Percentiles rank a stretch among this genome's conserved stretches.
Evolutionary conservation across 2,113 vertebrate species (phyloP).

Genomic region (Ictalurus punctatus): DNA sequence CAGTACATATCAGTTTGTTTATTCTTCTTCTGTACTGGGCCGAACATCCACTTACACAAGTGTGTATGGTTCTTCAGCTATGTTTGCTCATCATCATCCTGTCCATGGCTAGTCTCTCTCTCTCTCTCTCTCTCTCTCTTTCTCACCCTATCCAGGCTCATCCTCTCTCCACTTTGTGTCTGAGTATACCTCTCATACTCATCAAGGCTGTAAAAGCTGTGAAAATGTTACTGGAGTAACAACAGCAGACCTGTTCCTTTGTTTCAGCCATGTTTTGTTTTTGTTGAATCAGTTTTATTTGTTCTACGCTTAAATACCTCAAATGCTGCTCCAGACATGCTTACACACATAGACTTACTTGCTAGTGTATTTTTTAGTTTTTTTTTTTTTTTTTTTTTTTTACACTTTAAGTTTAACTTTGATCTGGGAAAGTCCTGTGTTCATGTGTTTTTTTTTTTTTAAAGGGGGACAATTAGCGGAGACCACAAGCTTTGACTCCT

Average conservation of each 20-base stretch:
- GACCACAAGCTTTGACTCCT: constrained; percentile 38
- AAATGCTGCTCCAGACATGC: background rate
- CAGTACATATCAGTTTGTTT: background rate
- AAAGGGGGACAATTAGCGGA: constrained; percentile 47
- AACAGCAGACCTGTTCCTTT: constrained; percentile 10
- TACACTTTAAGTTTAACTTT: background rate
- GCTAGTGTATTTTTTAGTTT: constrained; percentile 26
- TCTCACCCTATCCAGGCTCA: background rate
- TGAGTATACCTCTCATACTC: constrained; percentile 26
- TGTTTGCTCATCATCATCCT: background rate
- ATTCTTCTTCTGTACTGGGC: background rate
- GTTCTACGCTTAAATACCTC: constrained; percentile 22
- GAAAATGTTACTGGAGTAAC: constrained; percentile 21
- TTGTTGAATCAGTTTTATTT: constrained; percentile 18
- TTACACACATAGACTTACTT: background rate
- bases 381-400: constrained; percentile 4
- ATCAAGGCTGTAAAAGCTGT: constrained; percentile 16
- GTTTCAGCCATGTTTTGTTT: background rate
- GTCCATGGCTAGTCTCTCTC: background rate
- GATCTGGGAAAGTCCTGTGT: constrained; percentile 37
- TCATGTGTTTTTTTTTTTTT: constrained; percentile 38
- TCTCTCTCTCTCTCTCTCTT: background rate
- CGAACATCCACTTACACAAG: background rate
- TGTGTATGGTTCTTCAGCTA: background rate
- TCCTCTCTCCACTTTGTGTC: background rate